These are phyloP conservation scores for Gopherus flavomarginatus DNA, from an alignment of 2,113 vertebrate genomes.

Conservation along the genomic window DNA sequence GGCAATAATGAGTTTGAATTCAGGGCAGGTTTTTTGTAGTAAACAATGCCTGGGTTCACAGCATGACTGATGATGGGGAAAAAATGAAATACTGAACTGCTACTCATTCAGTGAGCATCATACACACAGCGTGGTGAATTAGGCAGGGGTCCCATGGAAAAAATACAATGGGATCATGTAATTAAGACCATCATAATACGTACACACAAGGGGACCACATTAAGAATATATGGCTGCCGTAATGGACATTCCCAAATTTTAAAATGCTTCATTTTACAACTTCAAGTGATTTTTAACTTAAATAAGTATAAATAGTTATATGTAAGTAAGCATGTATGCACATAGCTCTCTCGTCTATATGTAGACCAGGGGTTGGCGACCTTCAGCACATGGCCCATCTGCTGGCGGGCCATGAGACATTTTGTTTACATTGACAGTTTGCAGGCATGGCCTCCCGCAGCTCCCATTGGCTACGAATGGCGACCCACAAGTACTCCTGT, in stretches of 20 bases:
- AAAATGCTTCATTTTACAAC: not conserved
- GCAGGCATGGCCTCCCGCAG: too few species aligned
- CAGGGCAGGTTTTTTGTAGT: not conserved
- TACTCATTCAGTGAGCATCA: not conserved
- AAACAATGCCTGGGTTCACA: not conserved
- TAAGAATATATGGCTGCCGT: not conserved
- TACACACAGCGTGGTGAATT: not conserved
- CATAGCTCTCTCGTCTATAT: not conserved
- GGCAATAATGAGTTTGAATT: not conserved
- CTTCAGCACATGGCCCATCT: too few species aligned
- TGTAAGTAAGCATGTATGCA: too few species aligned
- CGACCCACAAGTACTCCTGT: too few species aligned
- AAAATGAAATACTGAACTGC: not conserved
- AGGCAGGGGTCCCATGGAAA: not conserved
- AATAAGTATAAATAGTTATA: not conserved
- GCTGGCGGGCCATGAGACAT: too few species aligned
- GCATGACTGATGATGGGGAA: not conserved
- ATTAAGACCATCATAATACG: not conserved
- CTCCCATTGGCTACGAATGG: too few species aligned
- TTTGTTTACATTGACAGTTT: too few species aligned
- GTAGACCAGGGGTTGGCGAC: not conserved
- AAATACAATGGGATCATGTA: not conserved
- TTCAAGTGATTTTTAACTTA: not conserved
- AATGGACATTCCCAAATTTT: not conserved
- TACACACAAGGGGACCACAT: not conserved